Evolutionary conservation across 2,888 invertebrate species (phyloP).

Genomic region (Calliopum simillimum): DNA sequence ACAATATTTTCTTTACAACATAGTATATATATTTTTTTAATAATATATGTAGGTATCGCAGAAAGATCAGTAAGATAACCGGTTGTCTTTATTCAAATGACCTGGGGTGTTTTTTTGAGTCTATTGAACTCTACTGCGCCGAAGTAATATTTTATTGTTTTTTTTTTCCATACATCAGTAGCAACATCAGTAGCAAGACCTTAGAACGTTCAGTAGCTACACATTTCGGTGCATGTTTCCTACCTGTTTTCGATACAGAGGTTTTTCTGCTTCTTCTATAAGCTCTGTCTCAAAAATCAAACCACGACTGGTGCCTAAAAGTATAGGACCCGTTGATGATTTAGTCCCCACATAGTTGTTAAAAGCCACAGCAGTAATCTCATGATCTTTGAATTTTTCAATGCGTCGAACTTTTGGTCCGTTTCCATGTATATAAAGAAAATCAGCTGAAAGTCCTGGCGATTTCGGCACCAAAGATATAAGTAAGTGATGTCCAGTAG

Average conservation of each 20-base stretch:
- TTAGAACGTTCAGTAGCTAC: not conserved
- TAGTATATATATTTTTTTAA: not conserved
- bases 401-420: conserved; percentile 78
- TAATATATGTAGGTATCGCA: too few relatives aligned
- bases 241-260: conserved; percentile 90
- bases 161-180: too few relatives aligned
- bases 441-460: conserved; percentile 72
- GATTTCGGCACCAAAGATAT: conserved; percentile 74
- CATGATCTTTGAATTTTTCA: conserved; percentile 71
- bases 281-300: conserved; percentile 92
- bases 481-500: conserved; percentile 86
- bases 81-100: too few relatives aligned
- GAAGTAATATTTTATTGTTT: too few relatives aligned
- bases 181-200: too few relatives aligned
- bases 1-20: not conserved
- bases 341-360: conserved; percentile 80
- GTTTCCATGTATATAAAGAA: conserved; percentile 83
- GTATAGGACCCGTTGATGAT: conserved; percentile 82
- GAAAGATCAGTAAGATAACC: too few relatives aligned
- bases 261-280: conserved; percentile 82
- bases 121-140: too few relatives aligned
- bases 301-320: conserved; percentile 91
- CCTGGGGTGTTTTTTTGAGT: too few relatives aligned
- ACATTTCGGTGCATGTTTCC: conserved; percentile 32
- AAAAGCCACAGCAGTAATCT: conserved; percentile 93